A percentile compares a stretch with the other conserved stretches of the same genome.
These are phyloP conservation scores for Habropoda laboriosa DNA, from an alignment of 1,140 invertebrate genomes.

Conservation along the genomic window DNA sequence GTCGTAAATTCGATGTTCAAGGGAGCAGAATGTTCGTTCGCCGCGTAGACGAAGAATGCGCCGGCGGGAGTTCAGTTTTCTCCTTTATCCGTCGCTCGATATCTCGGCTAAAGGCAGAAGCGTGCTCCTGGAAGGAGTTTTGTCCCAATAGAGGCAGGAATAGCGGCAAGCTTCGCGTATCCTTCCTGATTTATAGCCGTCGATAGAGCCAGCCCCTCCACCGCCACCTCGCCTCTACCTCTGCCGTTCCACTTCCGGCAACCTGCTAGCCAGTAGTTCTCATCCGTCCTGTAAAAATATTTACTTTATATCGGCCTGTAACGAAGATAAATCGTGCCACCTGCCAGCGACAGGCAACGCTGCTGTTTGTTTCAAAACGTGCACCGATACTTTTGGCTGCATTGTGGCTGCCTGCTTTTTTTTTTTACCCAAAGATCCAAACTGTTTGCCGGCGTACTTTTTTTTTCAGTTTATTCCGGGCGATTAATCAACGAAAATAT, in stretches of 20 bases:
- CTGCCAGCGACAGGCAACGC: slow-evolving; percentile 6
- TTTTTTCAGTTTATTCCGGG: no score
- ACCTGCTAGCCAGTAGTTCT: slow-evolving; percentile 50
- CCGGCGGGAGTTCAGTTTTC: slow-evolving; percentile 37
- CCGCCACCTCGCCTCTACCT: slow-evolving; percentile 12
- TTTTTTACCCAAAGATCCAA: not conserved
- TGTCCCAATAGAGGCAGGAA: slow-evolving; percentile 54
- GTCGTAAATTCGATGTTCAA: slow-evolving; percentile 55
- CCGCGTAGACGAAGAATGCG: slow-evolving; percentile 32
- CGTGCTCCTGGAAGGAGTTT: slow-evolving; percentile 58
- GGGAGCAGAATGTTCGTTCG: slow-evolving; percentile 46
- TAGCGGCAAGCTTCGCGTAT: slow-evolving; percentile 61
- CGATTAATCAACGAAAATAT: no score
- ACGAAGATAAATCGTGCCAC: slow-evolving; percentile 41
- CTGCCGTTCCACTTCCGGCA: slow-evolving; percentile 32
- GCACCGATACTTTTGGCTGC: not conserved
- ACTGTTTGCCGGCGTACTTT: not conserved
- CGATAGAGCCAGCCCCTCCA: slow-evolving; percentile 57
- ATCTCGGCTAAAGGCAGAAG: slow-evolving; percentile 33
- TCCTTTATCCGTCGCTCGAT: slow-evolving; percentile 59
- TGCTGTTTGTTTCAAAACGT: not conserved
- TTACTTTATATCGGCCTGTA: slow-evolving; percentile 21
- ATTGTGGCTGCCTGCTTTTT: not conserved
- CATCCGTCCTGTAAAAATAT: slow-evolving; percentile 36
- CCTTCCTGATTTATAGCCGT: slow-evolving; percentile 67